phyloP scores from a whole-genome alignment of 2,888 invertebrate genomes.

The Hypercompe scribonia region DNA sequence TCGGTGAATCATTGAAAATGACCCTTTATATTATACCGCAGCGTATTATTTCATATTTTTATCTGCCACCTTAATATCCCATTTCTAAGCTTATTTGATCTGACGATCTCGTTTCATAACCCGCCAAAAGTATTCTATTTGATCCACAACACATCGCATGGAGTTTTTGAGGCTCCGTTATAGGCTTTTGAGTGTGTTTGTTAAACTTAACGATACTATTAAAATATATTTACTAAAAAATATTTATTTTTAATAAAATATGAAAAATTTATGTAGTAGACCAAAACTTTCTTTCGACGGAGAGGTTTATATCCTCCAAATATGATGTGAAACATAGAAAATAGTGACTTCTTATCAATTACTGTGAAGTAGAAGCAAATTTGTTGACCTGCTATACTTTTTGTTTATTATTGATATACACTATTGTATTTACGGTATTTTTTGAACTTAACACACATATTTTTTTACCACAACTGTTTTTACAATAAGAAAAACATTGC shows the following conservation, averaged over 20 bases:
- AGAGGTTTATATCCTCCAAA: no score
- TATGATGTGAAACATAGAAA: no score
- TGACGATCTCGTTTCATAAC: constrained; percentile 24
- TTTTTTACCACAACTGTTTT: no score
- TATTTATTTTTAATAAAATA: neutral
- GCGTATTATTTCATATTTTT: constrained; percentile 18
- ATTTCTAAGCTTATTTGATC: constrained; percentile 27
- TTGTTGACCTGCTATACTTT: no score
- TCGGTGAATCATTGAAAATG: constrained; percentile 9
- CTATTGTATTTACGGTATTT: no score
- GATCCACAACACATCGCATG: constrained; percentile 26
- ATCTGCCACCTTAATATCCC: constrained; percentile 19
- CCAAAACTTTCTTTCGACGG: no score
- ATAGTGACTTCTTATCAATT: no score
- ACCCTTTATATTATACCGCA: constrained; percentile 3
- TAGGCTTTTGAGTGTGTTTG: constrained; percentile 39
- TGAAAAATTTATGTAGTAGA: no score
- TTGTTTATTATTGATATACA: no score
- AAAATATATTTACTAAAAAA: constrained; percentile 25
- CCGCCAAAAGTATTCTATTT: constrained; percentile 39
- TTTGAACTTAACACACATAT: no score
- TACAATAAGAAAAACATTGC: no score
- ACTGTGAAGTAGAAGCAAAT: no score
- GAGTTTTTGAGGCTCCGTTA: constrained; percentile 14
- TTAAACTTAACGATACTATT: constrained; percentile 32